These are phyloP conservation scores for Chaetorhynchus papuensis DNA, from an alignment of 2,113 vertebrate species.

Conservation along the genomic window DNA sequence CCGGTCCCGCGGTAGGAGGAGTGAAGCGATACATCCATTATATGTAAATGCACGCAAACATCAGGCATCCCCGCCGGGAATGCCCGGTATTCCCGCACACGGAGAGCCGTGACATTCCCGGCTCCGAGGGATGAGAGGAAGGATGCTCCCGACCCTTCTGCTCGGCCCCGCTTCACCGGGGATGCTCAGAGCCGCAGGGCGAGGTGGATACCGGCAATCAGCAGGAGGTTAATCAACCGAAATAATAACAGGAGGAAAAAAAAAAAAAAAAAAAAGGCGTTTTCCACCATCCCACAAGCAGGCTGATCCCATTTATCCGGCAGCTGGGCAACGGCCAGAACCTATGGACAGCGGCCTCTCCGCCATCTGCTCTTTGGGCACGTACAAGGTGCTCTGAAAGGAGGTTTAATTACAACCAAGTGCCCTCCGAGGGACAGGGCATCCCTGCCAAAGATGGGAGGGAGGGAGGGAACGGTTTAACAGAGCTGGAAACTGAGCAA, in stretches of 20 bases:
- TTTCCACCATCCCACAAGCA: background rate
- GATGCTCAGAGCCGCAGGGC: background rate
- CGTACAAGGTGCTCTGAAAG: fast-evolving
- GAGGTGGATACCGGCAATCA: background rate
- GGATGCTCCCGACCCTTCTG: background rate
- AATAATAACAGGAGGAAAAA: background rate
- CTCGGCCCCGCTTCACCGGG: background rate
- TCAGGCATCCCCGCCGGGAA: background rate
- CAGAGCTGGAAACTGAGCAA: background rate
- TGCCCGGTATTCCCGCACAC: background rate
- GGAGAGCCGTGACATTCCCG: background rate
- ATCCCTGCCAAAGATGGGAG: background rate
- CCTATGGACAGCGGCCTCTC: background rate
- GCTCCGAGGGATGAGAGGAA: background rate
- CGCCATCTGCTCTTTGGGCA: fast-evolving
- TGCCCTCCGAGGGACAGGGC: background rate
- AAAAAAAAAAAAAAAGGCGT: fast-evolving
- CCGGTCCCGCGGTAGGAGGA: fast-evolving
- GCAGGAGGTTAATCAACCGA: background rate
- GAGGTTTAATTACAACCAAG: background rate
- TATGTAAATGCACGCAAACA: background rate
- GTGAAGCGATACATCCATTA: fast-evolving
- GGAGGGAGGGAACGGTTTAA: background rate
- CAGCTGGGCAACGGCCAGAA: background rate
- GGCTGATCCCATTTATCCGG: background rate